Evolutionary conservation across 1,140 invertebrate species (phyloP).

Genomic region (Euura saliciscinereae): DNA sequence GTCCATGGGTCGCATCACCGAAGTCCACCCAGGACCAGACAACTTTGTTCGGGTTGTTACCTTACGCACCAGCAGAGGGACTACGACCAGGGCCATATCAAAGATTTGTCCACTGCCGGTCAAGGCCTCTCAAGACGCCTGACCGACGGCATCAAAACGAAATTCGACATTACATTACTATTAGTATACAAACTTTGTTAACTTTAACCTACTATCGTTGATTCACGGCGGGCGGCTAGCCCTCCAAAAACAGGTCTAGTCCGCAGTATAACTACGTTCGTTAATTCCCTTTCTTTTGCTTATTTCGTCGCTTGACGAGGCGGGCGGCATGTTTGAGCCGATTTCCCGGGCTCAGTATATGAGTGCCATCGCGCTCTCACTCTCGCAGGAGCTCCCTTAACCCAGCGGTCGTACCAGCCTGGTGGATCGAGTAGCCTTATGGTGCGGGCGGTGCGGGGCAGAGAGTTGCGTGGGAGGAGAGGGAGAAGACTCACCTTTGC

Average conservation of each 20-base stretch:
- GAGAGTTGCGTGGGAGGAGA: too few species aligned
- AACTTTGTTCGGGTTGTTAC: conserved; percentile 18
- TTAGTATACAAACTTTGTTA: background rate
- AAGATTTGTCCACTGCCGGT: background rate
- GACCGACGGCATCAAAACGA: background rate
- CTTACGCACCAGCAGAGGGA: conserved; percentile 15
- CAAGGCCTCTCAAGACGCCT: background rate
- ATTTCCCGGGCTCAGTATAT: background rate
- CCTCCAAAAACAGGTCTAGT: background rate
- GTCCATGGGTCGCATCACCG: conserved; percentile 26
- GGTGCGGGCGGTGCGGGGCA: too few species aligned
- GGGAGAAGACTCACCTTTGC: too few species aligned
- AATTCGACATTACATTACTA: background rate
- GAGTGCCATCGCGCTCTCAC: too few species aligned
- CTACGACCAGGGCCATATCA: conserved; percentile 7
- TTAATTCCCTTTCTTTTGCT: background rate
- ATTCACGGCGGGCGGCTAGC: background rate
- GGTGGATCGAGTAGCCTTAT: too few species aligned
- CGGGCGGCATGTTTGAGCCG: background rate
- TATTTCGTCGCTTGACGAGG: background rate
- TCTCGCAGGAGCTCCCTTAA: too few species aligned
- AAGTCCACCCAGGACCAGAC: conserved; percentile 26
- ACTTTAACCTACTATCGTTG: background rate
- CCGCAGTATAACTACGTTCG: background rate
- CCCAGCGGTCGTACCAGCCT: too few species aligned